A percentile compares a stretch with the other conserved stretches of the same genome.
Conservation (phyloP, 2,888 invertebrate species). For the Watsonalla binaria region DNA sequence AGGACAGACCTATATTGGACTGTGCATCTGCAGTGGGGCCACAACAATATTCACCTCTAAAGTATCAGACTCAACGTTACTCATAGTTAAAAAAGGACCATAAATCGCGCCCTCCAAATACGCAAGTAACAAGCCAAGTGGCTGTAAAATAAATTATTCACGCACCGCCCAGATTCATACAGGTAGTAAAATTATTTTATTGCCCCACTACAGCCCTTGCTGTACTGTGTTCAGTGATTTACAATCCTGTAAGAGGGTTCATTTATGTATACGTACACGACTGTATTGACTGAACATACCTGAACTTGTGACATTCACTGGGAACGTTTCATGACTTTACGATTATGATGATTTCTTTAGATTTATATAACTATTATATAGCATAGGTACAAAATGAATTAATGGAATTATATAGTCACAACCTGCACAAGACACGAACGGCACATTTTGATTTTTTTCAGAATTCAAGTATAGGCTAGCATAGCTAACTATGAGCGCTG, state of each 20-base stretch:
- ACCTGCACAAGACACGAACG: no score
- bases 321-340: no score
- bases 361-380: no score
- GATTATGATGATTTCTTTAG: no score
- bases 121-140: neutral
- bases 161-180: neutral
- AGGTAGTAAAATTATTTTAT: conserved; percentile 3
- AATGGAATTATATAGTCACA: no score
- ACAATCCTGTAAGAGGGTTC: neutral
- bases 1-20: no score
- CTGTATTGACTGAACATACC: neutral
- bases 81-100: neutral
- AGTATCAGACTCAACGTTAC: neutral
- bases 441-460: no score
- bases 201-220: neutral
- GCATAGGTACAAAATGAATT: no score
- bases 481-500: no score
- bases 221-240: neutral
- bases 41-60: no score
- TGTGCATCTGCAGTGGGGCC: no score
- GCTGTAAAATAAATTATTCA: conserved; percentile 1
- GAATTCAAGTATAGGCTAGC: no score
- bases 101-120: neutral
- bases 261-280: neutral
- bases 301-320: neutral